These are phyloP conservation scores for Salvelinus alpinus DNA, from an alignment of 2,113 vertebrate species.

Conservation along the genomic window DNA sequence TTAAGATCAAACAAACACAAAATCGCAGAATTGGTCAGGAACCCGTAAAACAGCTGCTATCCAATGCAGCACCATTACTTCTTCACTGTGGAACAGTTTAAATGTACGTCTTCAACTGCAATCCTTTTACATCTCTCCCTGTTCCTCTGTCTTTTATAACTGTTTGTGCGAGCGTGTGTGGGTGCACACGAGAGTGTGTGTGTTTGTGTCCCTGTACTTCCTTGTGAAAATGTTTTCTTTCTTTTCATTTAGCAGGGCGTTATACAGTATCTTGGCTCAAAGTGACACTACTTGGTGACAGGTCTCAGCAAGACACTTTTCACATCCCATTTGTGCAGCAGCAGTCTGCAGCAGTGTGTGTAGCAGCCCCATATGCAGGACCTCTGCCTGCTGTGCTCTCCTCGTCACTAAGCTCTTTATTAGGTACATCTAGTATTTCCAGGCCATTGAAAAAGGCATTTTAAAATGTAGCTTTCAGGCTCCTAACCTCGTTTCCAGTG, in stretches of 20 bases:
- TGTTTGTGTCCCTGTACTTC: neutral
- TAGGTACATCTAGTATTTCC: neutral
- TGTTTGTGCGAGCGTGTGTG: neutral
- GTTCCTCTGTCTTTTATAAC: neutral
- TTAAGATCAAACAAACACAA: no score
- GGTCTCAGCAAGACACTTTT: slow-evolving; percentile 16
- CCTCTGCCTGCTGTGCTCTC: neutral
- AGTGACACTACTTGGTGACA: slow-evolving; percentile 38
- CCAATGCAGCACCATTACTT: no score
- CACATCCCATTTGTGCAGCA: slow-evolving; percentile 4
- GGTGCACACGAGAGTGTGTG: neutral
- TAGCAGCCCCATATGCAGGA: neutral
- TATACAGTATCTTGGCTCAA: no score
- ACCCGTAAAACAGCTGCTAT: no score
- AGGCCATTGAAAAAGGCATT: neutral
- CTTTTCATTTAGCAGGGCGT: slow-evolving; percentile 22
- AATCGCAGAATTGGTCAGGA: no score
- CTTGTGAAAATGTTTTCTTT: slow-evolving; percentile 7
- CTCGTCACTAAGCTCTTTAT: neutral
- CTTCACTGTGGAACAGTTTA: neutral
- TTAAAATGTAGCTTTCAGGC: neutral
- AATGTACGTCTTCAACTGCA: neutral
- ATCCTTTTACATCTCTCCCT: neutral
- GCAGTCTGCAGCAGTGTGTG: neutral
- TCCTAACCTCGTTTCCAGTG: neutral